phyloP scores from a whole-genome alignment of 2,113 vertebrate genomes.

The Pelvicachromis taeniatus region DNA sequence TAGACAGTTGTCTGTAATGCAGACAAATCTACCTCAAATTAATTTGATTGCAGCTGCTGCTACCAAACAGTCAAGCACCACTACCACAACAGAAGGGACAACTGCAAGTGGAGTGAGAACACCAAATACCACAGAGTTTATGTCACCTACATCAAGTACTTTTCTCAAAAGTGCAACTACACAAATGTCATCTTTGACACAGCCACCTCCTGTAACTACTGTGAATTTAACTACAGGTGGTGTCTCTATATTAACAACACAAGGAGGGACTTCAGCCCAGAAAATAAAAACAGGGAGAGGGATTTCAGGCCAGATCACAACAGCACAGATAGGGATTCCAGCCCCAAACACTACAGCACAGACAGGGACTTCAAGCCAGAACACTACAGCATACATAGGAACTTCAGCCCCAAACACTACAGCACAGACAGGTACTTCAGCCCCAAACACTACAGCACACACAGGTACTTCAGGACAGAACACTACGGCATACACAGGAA shows the following conservation, averaged over 20 bases:
- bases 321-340: no score
- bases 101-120: background rate
- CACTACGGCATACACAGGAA: fast-evolving
- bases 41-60: background rate
- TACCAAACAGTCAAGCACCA: background rate
- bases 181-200: background rate
- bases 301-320: no score
- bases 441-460: background rate
- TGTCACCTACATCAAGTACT: background rate
- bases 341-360: background rate
- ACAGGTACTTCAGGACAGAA: background rate
- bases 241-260: background rate
- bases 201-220: background rate
- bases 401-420: background rate
- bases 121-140: background rate
- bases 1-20: background rate
- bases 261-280: background rate
- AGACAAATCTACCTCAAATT: background rate
- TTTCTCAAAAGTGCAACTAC: background rate
- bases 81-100: background rate
- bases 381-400: background rate
- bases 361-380: background rate
- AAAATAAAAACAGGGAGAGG: no score
- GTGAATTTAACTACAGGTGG: background rate
- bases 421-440: background rate